Evolutionary conservation across 1,140 invertebrate species (phyloP).

Genomic region (Mactra quadrangularis): DNA sequence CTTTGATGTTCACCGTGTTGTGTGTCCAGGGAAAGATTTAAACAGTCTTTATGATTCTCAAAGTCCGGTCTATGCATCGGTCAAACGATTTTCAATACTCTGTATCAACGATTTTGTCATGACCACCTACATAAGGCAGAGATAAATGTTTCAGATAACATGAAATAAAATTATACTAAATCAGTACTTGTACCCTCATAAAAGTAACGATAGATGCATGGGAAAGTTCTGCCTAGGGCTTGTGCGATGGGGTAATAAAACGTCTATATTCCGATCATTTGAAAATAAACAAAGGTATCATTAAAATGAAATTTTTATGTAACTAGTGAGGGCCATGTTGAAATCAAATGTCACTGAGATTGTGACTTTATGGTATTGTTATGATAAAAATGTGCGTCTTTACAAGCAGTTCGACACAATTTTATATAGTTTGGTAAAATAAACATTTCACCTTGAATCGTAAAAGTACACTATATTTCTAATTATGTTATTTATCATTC

Average conservation of each 20-base stretch:
- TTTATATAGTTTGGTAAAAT: conserved; percentile 48
- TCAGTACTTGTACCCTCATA: conserved; percentile 54
- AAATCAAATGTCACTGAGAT: conserved; percentile 59
- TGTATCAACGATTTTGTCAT: conserved; percentile 22
- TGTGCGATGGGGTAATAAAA: conserved; percentile 45
- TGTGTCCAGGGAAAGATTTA: conserved; percentile 18
- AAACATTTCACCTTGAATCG: conserved; percentile 54
- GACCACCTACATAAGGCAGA: conserved; percentile 33
- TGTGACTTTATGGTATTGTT: conserved; percentile 50
- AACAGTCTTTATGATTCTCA: conserved; percentile 29
- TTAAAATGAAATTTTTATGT: conserved; percentile 62
- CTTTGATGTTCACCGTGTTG: conserved; percentile 53
- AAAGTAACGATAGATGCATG: conserved; percentile 15
- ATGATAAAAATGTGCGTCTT: conserved; percentile 54
- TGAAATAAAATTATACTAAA: conserved; percentile 64
- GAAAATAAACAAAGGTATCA: conserved; percentile 60
- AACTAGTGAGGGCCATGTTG: conserved; percentile 27
- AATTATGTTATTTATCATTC: conserved; percentile 48
- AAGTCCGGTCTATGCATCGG: neutral
- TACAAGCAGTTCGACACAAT: conserved; percentile 35
- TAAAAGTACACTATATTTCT: conserved; percentile 42
- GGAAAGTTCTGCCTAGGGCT: conserved; percentile 18
- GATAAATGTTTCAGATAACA: conserved; percentile 61
- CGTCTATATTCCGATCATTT: conserved; percentile 59
- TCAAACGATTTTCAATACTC: neutral